phyloP scores from a whole-genome alignment of 2,113 vertebrate species.

The Lagopus leucura region DNA sequence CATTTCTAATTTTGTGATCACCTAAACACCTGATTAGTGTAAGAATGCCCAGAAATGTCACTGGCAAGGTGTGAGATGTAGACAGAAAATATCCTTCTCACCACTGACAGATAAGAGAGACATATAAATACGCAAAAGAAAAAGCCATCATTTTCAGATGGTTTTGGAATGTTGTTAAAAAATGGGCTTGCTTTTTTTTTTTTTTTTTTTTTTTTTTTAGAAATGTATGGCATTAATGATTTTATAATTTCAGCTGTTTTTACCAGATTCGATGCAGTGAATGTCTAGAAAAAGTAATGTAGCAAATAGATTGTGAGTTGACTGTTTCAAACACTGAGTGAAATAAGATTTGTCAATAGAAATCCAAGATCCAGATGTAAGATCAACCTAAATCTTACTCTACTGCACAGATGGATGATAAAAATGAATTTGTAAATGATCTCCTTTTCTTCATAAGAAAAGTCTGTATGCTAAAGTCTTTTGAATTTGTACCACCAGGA shows the following conservation, averaged over 20 bases:
- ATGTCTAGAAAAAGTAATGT: background rate
- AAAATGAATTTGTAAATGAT: background rate
- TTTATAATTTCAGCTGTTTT: background rate
- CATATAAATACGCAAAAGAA: background rate
- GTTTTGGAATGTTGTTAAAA: background rate
- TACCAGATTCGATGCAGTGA: background rate
- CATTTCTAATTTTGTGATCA: rapidly evolving
- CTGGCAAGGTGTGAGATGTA: background rate
- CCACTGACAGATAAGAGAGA: background rate
- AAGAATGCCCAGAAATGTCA: background rate
- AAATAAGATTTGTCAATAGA: background rate
- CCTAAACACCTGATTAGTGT: background rate
- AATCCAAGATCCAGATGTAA: background rate
- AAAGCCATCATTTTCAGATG: background rate
- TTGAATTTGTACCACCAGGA: background rate
- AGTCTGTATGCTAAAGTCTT: background rate
- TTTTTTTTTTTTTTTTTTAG: background rate
- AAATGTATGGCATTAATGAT: background rate
- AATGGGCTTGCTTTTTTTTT: too few relatives aligned
- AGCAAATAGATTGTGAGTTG: background rate
- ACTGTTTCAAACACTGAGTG: background rate
- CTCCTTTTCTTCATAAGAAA: background rate
- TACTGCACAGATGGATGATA: background rate
- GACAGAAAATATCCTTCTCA: background rate
- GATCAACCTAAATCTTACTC: background rate